A percentile compares a stretch with the other conserved stretches of the same genome.
Evolutionary conservation across 64 coral and sea anemone species (phyloP).

Genomic region (Actinia tenebrosa): DNA sequence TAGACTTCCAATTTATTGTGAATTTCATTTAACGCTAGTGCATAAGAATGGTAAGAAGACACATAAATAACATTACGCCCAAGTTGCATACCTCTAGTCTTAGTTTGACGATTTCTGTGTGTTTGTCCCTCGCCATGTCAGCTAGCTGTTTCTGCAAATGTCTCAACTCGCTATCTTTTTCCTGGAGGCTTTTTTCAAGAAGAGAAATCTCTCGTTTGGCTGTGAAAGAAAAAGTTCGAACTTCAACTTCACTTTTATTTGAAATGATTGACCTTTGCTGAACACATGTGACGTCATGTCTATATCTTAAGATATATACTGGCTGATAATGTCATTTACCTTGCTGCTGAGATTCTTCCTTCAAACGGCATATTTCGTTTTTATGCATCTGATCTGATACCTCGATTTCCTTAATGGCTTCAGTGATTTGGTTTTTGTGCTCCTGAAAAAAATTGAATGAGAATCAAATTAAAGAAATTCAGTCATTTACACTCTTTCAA

Average conservation of each 20-base stretch:
- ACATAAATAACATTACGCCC: no score
- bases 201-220: constrained; percentile 41
- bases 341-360: constrained; percentile 31
- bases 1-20: no score
- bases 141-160: constrained; percentile 32
- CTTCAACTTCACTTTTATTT: background rate
- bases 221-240: background rate
- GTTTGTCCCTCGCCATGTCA: constrained; percentile 48
- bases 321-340: background rate
- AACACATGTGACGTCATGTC: background rate
- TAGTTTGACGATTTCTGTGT: constrained; percentile 55
- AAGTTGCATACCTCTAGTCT: constrained; percentile 24
- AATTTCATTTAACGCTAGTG: no score
- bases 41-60: no score
- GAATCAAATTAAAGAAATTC: background rate
- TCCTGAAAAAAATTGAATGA: constrained; percentile 5
- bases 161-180: constrained; percentile 41
- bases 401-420: constrained; percentile 38
- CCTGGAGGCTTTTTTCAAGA: constrained; percentile 36
- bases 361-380: constrained; percentile 24
- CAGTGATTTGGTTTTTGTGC: constrained; percentile 44
- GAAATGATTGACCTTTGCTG: background rate
- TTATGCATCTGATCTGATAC: constrained; percentile 32
- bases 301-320: background rate
- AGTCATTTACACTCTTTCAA: background rate